Evolutionary conservation across 2,888 invertebrate species (phyloP).

Genomic region (Neoaliturus tenellus): DNA sequence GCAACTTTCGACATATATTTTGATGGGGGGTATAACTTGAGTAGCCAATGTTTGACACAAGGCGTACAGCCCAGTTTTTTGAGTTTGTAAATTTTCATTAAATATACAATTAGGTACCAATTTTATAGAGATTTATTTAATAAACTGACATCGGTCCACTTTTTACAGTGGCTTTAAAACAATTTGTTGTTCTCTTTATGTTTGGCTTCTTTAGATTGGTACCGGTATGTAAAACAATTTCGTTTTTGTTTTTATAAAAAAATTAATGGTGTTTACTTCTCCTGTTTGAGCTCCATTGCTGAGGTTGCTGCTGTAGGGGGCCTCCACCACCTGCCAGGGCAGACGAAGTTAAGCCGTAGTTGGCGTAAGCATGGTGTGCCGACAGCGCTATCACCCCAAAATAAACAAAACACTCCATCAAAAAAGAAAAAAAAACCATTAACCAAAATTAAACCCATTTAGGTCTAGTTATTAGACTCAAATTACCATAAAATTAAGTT

Average conservation of each 20-base stretch:
- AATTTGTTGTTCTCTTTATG: too few relatives aligned
- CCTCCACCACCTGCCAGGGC: slow-evolving; percentile 54
- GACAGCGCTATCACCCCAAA: slow-evolving; percentile 57
- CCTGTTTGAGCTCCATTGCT: slow-evolving; percentile 74
- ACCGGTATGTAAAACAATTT: too few relatives aligned
- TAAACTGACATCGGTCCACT: too few relatives aligned
- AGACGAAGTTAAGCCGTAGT: slow-evolving; percentile 55
- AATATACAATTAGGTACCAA: too few relatives aligned
- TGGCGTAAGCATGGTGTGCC: slow-evolving; percentile 57
- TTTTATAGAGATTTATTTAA: too few relatives aligned
- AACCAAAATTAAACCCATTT: slow-evolving; percentile 55
- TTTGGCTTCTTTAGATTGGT: too few relatives aligned
- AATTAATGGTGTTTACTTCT: slow-evolving; percentile 72
- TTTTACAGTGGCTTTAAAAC: too few relatives aligned
- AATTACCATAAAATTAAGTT: not conserved
- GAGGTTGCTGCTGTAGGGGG: slow-evolving; percentile 70
- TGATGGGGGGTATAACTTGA: too few relatives aligned
- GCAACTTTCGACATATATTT: too few relatives aligned
- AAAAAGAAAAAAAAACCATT: slow-evolving; percentile 57
- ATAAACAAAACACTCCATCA: slow-evolving; percentile 60
- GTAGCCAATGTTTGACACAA: too few relatives aligned
- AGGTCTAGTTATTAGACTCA: not conserved
- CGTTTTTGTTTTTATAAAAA: not conserved
- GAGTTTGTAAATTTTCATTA: too few relatives aligned
- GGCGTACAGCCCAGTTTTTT: too few relatives aligned